A percentile compares a stretch with the other conserved stretches of the same genome.
These are phyloP conservation scores for Spisula solida DNA, from an alignment of 2,888 invertebrate species.

Conservation along the genomic window DNA sequence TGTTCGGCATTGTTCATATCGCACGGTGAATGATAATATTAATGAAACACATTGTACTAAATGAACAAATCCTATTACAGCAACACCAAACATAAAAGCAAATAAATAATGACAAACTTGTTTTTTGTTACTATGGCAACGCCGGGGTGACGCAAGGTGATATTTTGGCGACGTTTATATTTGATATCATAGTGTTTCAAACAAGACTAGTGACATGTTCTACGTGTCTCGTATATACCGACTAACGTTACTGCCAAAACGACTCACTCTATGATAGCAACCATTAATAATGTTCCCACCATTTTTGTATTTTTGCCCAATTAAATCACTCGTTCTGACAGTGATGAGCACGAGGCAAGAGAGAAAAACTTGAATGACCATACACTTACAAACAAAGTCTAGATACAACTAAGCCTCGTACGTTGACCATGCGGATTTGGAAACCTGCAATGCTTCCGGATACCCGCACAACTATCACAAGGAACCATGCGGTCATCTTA, in stretches of 20 bases:
- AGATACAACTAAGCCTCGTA: neutral
- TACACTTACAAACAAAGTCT: neutral
- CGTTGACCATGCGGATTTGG: too few relatives aligned
- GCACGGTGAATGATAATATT: neutral
- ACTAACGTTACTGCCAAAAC: slow-evolving; percentile 39
- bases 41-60: neutral
- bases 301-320: slow-evolving; percentile 45
- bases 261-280: slow-evolving; percentile 43
- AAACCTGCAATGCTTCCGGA: too few relatives aligned
- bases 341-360: slow-evolving; percentile 35
- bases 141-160: slow-evolving; percentile 46
- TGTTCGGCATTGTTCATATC: neutral
- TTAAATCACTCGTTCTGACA: slow-evolving; percentile 41
- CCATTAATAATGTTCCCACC: slow-evolving; percentile 52
- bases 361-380: neutral
- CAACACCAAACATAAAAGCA: slow-evolving; percentile 6
- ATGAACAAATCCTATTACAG: neutral
- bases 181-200: slow-evolving; percentile 45
- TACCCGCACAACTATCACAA: too few relatives aligned
- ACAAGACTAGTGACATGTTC: slow-evolving; percentile 40
- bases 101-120: slow-evolving; percentile 21
- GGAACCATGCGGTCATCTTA: too few relatives aligned
- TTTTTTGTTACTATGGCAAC: slow-evolving; percentile 54
- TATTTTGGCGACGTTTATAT: slow-evolving; percentile 57
- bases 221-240: slow-evolving; percentile 34